Evolutionary conservation across 2,797 vertebrate species (phyloP).

Genomic region (Balearica regulorum): DNA sequence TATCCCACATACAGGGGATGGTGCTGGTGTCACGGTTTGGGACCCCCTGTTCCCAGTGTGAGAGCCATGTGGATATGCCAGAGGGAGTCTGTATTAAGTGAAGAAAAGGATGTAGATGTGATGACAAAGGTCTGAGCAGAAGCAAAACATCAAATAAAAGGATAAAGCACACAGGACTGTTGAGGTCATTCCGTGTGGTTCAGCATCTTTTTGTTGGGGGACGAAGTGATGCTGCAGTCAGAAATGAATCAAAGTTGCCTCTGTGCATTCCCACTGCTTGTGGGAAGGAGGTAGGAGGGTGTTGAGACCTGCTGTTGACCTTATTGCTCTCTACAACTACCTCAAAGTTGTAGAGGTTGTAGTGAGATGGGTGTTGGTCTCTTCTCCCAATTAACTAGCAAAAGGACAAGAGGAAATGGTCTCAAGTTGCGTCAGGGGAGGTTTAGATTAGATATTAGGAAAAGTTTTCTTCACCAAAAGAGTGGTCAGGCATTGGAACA

Average conservation of each 20-base stretch:
- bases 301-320: neutral
- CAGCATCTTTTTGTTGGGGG: neutral
- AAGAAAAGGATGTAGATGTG: neutral
- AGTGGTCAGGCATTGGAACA: too few species aligned
- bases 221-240: neutral
- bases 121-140: neutral
- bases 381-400: too few species aligned
- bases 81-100: neutral
- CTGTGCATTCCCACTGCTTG: neutral
- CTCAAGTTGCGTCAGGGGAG: too few species aligned
- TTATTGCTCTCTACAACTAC: neutral
- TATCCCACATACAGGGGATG: neutral
- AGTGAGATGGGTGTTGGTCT: too few species aligned
- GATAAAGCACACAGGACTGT: neutral
- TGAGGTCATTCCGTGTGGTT: neutral
- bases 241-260: neutral
- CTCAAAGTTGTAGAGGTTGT: too few species aligned
- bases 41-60: neutral
- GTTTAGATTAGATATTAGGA: too few species aligned
- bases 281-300: neutral
- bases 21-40: neutral
- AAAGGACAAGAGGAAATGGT: too few species aligned
- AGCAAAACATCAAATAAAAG: neutral
- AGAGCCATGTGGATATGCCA: neutral
- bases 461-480: too few species aligned